These are phyloP conservation scores for Acheta domesticus DNA, from an alignment of 2,888 invertebrate genomes.

Conservation along the genomic window DNA sequence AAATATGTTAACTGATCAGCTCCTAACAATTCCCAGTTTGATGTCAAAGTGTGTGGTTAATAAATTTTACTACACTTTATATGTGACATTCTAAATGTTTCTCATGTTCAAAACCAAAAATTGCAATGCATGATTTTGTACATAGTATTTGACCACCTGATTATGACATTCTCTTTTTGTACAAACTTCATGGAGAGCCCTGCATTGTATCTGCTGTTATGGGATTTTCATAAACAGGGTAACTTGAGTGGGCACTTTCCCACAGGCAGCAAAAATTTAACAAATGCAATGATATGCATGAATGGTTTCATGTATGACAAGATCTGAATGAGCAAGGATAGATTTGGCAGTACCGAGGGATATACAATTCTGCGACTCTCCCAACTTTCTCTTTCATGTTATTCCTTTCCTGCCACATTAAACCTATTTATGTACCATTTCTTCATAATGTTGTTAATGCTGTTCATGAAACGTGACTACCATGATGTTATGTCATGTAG, in stretches of 20 bases:
- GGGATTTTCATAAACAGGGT: neutral
- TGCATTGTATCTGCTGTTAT: neutral
- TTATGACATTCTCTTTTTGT: neutral
- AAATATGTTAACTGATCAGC: too few species aligned
- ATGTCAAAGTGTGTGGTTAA: neutral
- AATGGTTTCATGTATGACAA: too few species aligned
- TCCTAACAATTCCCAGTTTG: neutral
- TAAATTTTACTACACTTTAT: neutral
- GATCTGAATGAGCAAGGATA: too few species aligned
- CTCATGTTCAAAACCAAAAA: neutral
- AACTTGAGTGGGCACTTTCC: neutral
- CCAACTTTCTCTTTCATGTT: neutral
- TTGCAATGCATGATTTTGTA: slow-evolving; percentile 1
- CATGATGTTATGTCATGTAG: slow-evolving; percentile 1
- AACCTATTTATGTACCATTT: neutral
- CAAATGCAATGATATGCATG: too few species aligned
- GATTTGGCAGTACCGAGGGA: neutral
- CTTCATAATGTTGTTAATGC: slow-evolving; percentile 7
- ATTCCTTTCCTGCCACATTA: neutral
- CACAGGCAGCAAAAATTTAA: neutral
- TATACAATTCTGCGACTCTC: slow-evolving; percentile 2
- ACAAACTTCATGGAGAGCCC: slow-evolving; percentile 7
- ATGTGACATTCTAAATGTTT: slow-evolving; percentile 1
- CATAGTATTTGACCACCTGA: neutral
- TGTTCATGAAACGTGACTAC: neutral